Percentiles rank a stretch among this genome's conserved stretches.
These are phyloP conservation scores for Condylura cristata DNA, from an alignment of 2,113 vertebrate genomes.

Conservation along the genomic window DNA sequence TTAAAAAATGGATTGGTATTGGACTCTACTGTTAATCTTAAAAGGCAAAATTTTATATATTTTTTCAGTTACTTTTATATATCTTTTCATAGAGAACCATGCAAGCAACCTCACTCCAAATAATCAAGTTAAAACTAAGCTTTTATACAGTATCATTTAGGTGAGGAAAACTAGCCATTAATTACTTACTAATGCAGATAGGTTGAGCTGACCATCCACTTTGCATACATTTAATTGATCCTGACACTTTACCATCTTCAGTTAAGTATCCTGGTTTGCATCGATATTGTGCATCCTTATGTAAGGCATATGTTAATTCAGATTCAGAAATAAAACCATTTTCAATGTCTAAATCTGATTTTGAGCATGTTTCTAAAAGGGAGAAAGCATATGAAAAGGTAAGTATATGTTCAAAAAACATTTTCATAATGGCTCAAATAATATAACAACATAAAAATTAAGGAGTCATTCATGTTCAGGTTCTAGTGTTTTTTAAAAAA, in stretches of 20 bases:
- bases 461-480: neutral
- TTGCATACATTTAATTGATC: conserved; percentile 23
- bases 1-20: neutral
- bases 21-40: neutral
- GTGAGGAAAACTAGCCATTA: neutral
- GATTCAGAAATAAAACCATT: neutral
- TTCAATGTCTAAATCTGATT: rapidly evolving
- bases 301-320: rapidly evolving
- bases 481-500: neutral
- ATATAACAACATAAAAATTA: neutral
- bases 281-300: rapidly evolving
- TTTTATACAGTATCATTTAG: rapidly evolving
- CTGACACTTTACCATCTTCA: conserved; percentile 51
- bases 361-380: conserved; percentile 61
- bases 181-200: conserved; percentile 83
- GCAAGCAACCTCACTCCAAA: rapidly evolving
- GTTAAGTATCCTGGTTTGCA: conserved; percentile 72
- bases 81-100: neutral
- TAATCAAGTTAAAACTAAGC: neutral
- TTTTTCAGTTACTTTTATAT: neutral
- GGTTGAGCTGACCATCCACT: conserved; percentile 78
- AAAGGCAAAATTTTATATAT: neutral
- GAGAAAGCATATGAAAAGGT: neutral
- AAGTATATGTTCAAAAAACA: neutral
- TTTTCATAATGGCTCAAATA: neutral